Conservation (phyloP, 1,140 invertebrate genomes). For the Neuroterus valhalla region DNA sequence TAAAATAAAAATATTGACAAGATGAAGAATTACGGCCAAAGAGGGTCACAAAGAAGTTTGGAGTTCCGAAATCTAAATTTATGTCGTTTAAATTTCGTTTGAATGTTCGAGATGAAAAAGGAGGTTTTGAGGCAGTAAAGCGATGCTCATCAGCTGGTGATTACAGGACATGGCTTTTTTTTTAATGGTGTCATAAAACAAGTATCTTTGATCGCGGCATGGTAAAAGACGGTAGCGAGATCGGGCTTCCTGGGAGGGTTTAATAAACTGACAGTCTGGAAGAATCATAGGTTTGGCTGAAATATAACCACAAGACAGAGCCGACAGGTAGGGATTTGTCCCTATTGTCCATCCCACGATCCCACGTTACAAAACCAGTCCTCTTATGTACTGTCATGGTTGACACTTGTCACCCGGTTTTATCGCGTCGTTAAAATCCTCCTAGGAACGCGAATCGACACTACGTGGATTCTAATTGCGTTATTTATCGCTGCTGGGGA, state of each 20-base stretch:
- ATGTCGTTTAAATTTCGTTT: constrained; percentile 21
- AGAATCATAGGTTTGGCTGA: constrained; percentile 49
- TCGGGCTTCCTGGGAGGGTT: constrained; percentile 33
- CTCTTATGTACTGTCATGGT: constrained; percentile 46
- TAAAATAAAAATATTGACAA: background rate
- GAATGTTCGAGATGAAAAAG: background rate
- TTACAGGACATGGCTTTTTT: constrained; percentile 23
- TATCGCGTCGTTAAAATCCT: constrained; percentile 70
- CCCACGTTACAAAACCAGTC: constrained; percentile 50
- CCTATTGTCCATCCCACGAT: constrained; percentile 46
- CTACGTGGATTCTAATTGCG: constrained; percentile 63
- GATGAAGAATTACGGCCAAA: background rate
- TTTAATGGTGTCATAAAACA: constrained; percentile 25
- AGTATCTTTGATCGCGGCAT: constrained; percentile 14
- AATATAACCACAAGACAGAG: constrained; percentile 66
- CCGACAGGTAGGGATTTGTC: constrained; percentile 46
- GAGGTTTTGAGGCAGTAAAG: constrained; percentile 47
- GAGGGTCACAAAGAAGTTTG: background rate
- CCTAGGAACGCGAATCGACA: constrained; percentile 58
- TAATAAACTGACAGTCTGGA: constrained; percentile 49
- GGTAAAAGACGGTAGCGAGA: constrained; percentile 33
- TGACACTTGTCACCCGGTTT: constrained; percentile 72
- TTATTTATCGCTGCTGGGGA: constrained; percentile 65
- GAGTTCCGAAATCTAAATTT: constrained; percentile 4
- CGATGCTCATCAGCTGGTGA: constrained; percentile 24